phyloP scores from a whole-genome alignment of 2,113 vertebrate species.

The Prolemur simus region DNA sequence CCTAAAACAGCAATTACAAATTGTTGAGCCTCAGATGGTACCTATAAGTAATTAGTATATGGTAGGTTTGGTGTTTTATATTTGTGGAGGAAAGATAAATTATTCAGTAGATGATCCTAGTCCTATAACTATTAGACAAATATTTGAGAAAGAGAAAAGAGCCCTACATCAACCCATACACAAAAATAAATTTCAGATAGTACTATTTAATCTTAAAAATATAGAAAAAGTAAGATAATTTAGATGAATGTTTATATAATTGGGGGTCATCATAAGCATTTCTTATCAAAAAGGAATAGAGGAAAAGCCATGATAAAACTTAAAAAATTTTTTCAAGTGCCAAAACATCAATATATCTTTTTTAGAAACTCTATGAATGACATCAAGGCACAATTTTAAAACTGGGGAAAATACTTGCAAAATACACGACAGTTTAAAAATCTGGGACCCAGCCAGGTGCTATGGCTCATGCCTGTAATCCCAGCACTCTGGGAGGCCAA shows the following conservation, averaged over 20 bases:
- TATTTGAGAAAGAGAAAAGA: background rate
- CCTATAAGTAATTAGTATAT: background rate
- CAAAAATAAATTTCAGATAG: background rate
- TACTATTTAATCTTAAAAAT: background rate
- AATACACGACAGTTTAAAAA: background rate
- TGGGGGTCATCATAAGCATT: background rate
- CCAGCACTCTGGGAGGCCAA: too few species aligned
- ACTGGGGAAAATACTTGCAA: background rate
- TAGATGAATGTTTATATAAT: background rate
- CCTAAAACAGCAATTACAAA: background rate
- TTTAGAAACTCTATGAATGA: slow-evolving; percentile 8
- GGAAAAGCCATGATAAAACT: background rate
- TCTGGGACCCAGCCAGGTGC: background rate
- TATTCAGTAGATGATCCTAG: background rate
- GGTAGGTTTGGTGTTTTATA: background rate
- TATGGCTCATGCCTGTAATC: too few species aligned
- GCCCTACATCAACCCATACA: background rate
- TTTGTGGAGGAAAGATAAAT: background rate
- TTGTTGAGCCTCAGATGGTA: background rate
- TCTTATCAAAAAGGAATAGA: background rate
- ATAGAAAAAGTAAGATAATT: background rate
- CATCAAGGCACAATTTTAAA: background rate
- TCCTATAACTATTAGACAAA: background rate
- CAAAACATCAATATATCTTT: background rate
- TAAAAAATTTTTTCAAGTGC: background rate